Base-by-base conservation (phyloP, 2,888 invertebrate genomes). In the Lypha dubia region DNA sequence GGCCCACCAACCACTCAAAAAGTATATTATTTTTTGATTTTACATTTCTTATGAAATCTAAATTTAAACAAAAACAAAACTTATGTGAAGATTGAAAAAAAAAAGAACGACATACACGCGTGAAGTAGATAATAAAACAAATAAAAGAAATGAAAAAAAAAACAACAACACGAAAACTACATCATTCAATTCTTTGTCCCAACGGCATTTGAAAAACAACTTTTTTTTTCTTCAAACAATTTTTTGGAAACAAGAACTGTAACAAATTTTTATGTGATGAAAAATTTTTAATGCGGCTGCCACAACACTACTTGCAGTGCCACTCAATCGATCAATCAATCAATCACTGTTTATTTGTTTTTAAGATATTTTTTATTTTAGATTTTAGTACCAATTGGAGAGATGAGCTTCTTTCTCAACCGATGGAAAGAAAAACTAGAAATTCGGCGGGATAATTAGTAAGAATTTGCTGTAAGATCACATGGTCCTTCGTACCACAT, bases 271-370 rank as follows among this genome's bases (percentile, higher is more conserved):
- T 15, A 71, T 15, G 3, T 17, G 35, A 44, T 73, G 44, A 62
- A 73, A 56, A 71, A 32, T 76, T 28, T 41, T 22, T 65, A n/a
- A 41, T 60, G 5, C 63, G 56, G 38, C 28, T 41, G 58, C 11
- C 62, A 70, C 56, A 46, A 3, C 35, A 75, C 68, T 46, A 65
- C 63, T 70, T 75, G 49, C 49, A 70, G 38, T 76, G 75, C n/a
- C 63, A 75, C 63, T 81, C 81, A 75, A 75, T 76, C 76, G 73
- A 82, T 77, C 76, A 82, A 82, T 77, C 77, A 77, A 46, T 77
- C 73, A 77, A 68, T 74, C 71, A 73, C 44, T 71, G 68, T 60
- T 51, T 1, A 35, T 46, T 46, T 38, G 49, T 49, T 35, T 8
- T 22, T 35, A 28, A 53, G 7, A 51, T 17, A 51, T 17, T n/a